A percentile compares a stretch with the other conserved stretches of the same genome.
These are phyloP conservation scores for Heterotis niloticus DNA, from an alignment of 2,113 vertebrate genomes.

Conservation along the genomic window DNA sequence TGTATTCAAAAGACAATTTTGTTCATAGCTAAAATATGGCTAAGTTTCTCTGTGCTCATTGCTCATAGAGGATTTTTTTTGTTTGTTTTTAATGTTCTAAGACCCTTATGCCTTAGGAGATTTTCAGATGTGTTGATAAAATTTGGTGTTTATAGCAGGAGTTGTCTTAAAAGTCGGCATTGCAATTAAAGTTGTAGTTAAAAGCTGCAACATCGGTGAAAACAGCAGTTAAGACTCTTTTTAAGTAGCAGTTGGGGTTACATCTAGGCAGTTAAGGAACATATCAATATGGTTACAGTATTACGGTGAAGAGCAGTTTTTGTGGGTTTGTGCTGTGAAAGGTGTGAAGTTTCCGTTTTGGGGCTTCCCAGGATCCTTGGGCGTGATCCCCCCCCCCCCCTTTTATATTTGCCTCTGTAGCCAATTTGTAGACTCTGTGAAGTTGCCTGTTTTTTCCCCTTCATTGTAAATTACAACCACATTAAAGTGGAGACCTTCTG, in stretches of 20 bases:
- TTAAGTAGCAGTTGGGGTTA: no score
- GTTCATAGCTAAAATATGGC: neutral
- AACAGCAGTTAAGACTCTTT: no score
- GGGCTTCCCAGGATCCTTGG: slow-evolving; percentile 14
- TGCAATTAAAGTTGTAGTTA: no score
- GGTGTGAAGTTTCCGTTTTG: neutral
- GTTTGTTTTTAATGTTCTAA: neutral
- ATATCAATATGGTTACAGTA: neutral
- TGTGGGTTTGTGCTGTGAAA: slow-evolving; percentile 1
- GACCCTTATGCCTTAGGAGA: no score
- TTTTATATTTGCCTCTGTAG: slow-evolving; percentile 16
- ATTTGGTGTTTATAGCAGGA: no score
- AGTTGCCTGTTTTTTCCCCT: neutral
- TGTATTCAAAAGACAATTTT: no score
- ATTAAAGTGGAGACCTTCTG: slow-evolving; percentile 18
- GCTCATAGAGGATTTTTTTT: neutral
- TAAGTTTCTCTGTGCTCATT: neutral
- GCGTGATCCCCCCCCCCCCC: neutral
- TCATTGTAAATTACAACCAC: slow-evolving; percentile 1
- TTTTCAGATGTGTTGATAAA: no score
- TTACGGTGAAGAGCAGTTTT: slow-evolving; percentile 22
- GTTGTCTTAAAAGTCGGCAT: no score
- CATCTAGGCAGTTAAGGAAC: no score
- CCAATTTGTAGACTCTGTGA: neutral
- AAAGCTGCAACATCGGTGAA: no score